A percentile compares a stretch with the other conserved stretches of the same genome.
Evolutionary conservation across 2,888 invertebrate species (phyloP).

Genomic region (Caprella mutica): DNA sequence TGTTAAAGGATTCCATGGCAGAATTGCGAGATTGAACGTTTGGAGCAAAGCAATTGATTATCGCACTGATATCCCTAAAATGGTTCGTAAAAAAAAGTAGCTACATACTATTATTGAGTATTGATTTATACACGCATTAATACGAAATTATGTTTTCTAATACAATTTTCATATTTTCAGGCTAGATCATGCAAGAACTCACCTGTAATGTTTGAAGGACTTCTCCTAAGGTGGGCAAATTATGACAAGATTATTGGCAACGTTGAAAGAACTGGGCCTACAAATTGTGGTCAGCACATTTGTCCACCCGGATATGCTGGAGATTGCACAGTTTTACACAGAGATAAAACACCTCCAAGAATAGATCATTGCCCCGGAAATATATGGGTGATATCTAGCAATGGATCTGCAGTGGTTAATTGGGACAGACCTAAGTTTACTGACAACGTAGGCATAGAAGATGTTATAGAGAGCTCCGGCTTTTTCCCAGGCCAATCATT

Average conservation of each 20-base stretch:
- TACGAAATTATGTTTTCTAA: not conserved
- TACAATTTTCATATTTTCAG: slow-evolving; percentile 35
- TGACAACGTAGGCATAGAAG: slow-evolving; percentile 71
- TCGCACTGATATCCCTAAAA: slow-evolving; percentile 82
- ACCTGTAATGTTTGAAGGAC: slow-evolving; percentile 71
- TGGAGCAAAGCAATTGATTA: slow-evolving; percentile 86
- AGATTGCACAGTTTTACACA: slow-evolving; percentile 70
- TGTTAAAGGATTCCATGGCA: slow-evolving; percentile 89
- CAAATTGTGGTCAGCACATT: slow-evolving; percentile 76
- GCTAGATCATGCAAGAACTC: slow-evolving; percentile 80
- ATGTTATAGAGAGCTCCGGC: slow-evolving; percentile 69
- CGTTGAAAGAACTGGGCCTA: slow-evolving; percentile 80
- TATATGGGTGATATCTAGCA: slow-evolving; percentile 80
- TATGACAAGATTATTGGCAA: slow-evolving; percentile 80
- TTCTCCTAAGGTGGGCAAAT: slow-evolving; percentile 84
- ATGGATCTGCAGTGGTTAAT: slow-evolving; percentile 74
- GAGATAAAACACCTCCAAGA: slow-evolving; percentile 73
- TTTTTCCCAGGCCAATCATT: slow-evolving; percentile 77
- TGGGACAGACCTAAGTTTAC: slow-evolving; percentile 88
- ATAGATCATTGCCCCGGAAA: slow-evolving; percentile 82
- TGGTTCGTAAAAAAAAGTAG: slow-evolving; percentile 45
- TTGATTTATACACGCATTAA: not conserved
- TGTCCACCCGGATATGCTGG: slow-evolving; percentile 82
- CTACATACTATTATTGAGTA: not conserved
- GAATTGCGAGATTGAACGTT: slow-evolving; percentile 82